Evolutionary conservation across 2,113 vertebrate genomes (phyloP).

Genomic region (Kobus ellipsiprymnus): DNA sequence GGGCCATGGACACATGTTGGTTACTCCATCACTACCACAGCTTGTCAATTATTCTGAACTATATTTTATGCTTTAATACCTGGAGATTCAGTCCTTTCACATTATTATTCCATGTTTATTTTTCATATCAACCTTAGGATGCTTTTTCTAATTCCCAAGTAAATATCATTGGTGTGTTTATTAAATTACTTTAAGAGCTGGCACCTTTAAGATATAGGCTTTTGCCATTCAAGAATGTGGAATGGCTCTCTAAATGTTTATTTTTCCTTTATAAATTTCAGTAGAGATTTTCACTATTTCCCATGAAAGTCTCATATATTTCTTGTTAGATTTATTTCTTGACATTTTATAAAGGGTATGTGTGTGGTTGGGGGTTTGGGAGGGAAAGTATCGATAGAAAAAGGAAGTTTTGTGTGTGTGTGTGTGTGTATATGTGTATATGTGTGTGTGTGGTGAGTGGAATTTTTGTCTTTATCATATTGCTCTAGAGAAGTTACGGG

Average conservation of each 20-base stretch:
- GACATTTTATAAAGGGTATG: slow-evolving; percentile 22
- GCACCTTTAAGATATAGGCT: neutral
- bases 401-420: neutral
- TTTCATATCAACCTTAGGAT: slow-evolving; percentile 48
- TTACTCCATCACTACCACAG: neutral
- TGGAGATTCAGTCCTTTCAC: neutral
- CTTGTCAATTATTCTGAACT: neutral
- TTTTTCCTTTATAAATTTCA: slow-evolving; percentile 49
- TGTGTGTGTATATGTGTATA: neutral
- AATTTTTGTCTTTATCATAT: neutral
- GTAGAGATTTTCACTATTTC: neutral
- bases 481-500: neutral
- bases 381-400: neutral
- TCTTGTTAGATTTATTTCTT: slow-evolving; percentile 34
- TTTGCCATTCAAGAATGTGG: neutral
- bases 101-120: neutral
- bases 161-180: slow-evolving; percentile 54
- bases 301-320: neutral
- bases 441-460: neutral
- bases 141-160: slow-evolving; percentile 17
- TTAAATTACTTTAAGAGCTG: slow-evolving; percentile 7
- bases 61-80: neutral
- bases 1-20: neutral
- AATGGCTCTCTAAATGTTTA: slow-evolving; percentile 42
- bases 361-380: neutral